phyloP scores from a whole-genome alignment of 2,797 vertebrate species.

The Lepilemur ruficaudatus region DNA sequence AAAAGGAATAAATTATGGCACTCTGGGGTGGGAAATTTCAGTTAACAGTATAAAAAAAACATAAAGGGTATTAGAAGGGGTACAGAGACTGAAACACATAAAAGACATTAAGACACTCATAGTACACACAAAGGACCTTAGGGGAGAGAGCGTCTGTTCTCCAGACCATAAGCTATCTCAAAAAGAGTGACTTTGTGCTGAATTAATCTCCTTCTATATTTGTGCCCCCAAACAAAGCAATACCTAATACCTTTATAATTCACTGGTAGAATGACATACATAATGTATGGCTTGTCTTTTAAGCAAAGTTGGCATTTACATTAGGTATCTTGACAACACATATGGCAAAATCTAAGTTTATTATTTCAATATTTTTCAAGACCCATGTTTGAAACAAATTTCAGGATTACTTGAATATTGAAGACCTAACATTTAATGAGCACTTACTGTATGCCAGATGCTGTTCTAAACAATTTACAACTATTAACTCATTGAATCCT shows the following conservation, averaged over 20 bases:
- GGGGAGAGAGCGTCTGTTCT: neutral
- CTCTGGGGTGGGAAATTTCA: neutral
- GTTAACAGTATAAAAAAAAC: neutral
- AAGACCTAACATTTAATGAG: neutral
- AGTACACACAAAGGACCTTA: neutral
- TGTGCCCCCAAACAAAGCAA: neutral
- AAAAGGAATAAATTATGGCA: neutral
- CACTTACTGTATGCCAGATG: neutral
- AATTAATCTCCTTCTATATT: neutral
- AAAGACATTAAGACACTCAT: neutral
- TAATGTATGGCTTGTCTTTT: constrained; percentile 6
- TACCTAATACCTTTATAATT: neutral
- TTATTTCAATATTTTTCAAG: constrained; percentile 22
- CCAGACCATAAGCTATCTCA: neutral
- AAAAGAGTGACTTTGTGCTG: neutral
- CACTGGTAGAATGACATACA: neutral
- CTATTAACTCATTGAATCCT: neutral
- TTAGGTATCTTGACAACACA: neutral
- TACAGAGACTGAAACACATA: neutral
- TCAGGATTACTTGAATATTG: neutral
- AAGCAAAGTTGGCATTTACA: neutral
- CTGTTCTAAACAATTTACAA: neutral
- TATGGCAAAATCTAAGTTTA: neutral
- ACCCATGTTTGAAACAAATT: neutral
- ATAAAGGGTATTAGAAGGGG: neutral